Evolutionary conservation across 2,113 vertebrate species (phyloP).

Genomic region (Enhydra lutris): DNA sequence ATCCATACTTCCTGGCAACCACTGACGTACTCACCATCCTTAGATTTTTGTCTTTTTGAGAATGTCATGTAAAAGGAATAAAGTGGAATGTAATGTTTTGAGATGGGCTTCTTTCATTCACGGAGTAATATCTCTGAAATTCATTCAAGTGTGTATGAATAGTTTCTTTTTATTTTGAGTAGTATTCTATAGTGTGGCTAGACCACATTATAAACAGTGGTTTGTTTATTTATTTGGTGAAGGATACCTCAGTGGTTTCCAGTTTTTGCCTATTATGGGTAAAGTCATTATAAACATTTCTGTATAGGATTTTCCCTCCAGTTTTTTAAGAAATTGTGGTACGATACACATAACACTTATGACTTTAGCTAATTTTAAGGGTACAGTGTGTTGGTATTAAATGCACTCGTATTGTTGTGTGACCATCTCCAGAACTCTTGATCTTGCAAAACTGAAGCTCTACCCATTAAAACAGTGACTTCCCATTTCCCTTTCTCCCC

Average conservation of each 20-base stretch:
- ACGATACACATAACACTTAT: not conserved
- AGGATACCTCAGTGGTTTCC: not conserved
- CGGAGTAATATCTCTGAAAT: not conserved
- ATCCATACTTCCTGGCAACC: not conserved
- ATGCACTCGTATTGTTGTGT: not conserved
- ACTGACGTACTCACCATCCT: not conserved
- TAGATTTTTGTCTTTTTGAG: not conserved
- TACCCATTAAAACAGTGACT: not conserved
- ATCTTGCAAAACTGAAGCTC: not conserved
- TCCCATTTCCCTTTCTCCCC: not conserved
- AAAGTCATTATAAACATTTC: not conserved
- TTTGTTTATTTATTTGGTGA: constrained; percentile 9
- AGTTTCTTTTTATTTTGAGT: not conserved
- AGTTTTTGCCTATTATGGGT: not conserved
- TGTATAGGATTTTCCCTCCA: not conserved
- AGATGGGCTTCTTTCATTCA: not conserved
- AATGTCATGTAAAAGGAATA: not conserved
- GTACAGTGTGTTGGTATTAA: not conserved
- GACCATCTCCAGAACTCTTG: not conserved
- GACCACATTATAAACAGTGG: not conserved
- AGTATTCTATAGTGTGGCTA: not conserved
- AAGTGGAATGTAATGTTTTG: not conserved
- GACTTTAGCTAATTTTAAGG: not conserved
- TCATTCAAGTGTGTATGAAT: not conserved
- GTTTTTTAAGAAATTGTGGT: not conserved